These are phyloP conservation scores for Epinephelus malabaricus DNA, from an alignment of 2,797 vertebrate genomes.

Conservation along the genomic window DNA sequence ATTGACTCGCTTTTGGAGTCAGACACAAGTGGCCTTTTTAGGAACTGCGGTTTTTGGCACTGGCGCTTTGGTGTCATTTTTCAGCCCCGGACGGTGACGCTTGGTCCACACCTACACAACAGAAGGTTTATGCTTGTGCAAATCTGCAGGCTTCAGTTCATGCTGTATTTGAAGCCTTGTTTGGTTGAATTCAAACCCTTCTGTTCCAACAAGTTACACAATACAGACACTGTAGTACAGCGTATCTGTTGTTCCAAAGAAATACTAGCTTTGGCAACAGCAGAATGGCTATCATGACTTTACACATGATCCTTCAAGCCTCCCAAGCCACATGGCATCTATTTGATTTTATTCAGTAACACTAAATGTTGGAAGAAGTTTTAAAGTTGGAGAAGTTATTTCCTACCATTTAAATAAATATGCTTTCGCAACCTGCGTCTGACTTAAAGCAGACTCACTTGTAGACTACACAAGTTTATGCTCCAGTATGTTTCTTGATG, in stretches of 20 bases:
- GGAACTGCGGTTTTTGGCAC: too few species aligned
- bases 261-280: constrained; percentile 6
- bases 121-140: not conserved
- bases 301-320: constrained; percentile 1
- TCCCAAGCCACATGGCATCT: not conserved
- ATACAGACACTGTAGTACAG: constrained; percentile 1
- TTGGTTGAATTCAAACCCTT: not conserved
- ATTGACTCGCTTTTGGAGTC: too few species aligned
- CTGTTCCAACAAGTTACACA: constrained; percentile 1
- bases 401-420: not conserved
- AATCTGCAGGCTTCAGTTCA: not conserved
- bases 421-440: constrained; percentile 5
- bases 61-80: too few species aligned
- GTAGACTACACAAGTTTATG: constrained; percentile 62
- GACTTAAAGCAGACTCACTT: constrained; percentile 7
- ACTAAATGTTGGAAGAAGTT: not conserved
- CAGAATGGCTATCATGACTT: not conserved
- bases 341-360: constrained; percentile 15
- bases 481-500: constrained; percentile 74
- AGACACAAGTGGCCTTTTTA: too few species aligned
- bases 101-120: not conserved
- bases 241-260: not conserved
- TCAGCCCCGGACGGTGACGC: too few species aligned
- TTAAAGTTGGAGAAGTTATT: not conserved
- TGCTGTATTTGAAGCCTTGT: not conserved